These are phyloP conservation scores for Acrossocheilus wenchowensis DNA, from an alignment of 2,797 vertebrate genomes.

Conservation along the genomic window DNA sequence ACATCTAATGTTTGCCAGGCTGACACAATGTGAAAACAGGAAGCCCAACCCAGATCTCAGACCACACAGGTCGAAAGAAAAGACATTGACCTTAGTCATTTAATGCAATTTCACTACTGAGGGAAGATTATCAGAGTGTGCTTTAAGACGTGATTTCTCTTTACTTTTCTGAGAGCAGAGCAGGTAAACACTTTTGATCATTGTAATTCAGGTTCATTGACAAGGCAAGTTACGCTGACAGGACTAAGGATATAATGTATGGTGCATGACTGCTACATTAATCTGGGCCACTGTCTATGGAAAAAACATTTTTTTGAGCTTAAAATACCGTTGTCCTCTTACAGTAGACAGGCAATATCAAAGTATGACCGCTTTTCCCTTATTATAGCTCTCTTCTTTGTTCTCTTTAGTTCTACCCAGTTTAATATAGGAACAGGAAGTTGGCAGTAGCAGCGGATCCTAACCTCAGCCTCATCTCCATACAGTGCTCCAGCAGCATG, in stretches of 20 bases:
- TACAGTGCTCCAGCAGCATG: conserved; percentile 70
- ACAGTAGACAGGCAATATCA: not conserved
- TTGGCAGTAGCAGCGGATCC: conserved; percentile 33
- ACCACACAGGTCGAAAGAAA: conserved; percentile 56
- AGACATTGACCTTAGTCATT: not conserved
- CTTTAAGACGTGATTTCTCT: not conserved
- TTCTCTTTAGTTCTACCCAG: conserved; percentile 53
- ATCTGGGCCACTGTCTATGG: not conserved
- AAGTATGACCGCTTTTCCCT: conserved; percentile 3
- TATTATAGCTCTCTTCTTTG: conserved; percentile 40
- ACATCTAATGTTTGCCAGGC: conserved; percentile 52
- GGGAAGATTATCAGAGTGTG: not conserved
- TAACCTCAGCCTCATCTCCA: conserved; percentile 57
- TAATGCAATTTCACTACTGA: not conserved
- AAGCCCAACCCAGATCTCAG: conserved; percentile 51
- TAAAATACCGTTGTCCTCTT: not conserved
- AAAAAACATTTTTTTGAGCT: not conserved
- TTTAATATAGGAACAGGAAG: conserved; percentile 53
- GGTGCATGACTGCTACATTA: not conserved
- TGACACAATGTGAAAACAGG: conserved; percentile 44
- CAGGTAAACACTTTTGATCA: not conserved
- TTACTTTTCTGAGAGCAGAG: not conserved
- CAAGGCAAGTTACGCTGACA: not conserved
- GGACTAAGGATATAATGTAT: not conserved
- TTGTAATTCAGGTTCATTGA: not conserved